A percentile compares a stretch with the other conserved stretches of the same genome.
Evolutionary conservation across 2,797 vertebrate species (phyloP).

Genomic region (Mus spretus): DNA sequence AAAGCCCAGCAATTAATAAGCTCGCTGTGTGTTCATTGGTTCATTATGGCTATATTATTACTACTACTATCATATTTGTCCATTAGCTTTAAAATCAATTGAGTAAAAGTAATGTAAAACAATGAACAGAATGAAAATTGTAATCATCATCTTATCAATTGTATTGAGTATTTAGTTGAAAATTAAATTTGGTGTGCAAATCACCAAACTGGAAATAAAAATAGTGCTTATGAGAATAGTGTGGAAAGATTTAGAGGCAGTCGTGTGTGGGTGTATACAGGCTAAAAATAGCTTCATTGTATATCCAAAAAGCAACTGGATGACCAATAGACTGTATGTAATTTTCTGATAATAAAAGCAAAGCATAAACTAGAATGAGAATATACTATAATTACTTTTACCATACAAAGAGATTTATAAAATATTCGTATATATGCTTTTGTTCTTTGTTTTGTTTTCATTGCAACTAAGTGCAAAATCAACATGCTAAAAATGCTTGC

Average conservation of each 20-base stretch:
- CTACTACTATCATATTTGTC: slow-evolving; percentile 29
- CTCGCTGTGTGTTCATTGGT: not conserved
- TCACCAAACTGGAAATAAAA: slow-evolving; percentile 26
- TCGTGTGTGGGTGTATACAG: not conserved
- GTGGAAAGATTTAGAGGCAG: not conserved
- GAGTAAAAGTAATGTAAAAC: slow-evolving; percentile 59
- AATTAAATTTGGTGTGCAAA: slow-evolving; percentile 45
- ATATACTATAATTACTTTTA: not conserved
- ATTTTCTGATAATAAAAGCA: slow-evolving; percentile 7
- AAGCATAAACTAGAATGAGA: not conserved
- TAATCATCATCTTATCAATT: slow-evolving; percentile 60
- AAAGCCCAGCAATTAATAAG: slow-evolving; percentile 32
- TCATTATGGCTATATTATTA: slow-evolving; percentile 45
- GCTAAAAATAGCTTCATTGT: not conserved
- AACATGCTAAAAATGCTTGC: no score
- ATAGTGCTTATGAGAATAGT: not conserved
- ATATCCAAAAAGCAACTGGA: not conserved
- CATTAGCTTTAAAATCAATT: slow-evolving; percentile 34
- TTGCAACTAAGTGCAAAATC: no score
- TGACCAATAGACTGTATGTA: not conserved
- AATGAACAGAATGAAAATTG: slow-evolving; percentile 20
- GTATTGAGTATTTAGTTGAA: slow-evolving; percentile 5
- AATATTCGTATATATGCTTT: not conserved
- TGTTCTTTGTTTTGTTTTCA: no score
- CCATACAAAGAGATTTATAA: not conserved